These are phyloP conservation scores for Campylomormyrus numenius DNA, from an alignment of 2,113 vertebrate species.

Conservation along the genomic window DNA sequence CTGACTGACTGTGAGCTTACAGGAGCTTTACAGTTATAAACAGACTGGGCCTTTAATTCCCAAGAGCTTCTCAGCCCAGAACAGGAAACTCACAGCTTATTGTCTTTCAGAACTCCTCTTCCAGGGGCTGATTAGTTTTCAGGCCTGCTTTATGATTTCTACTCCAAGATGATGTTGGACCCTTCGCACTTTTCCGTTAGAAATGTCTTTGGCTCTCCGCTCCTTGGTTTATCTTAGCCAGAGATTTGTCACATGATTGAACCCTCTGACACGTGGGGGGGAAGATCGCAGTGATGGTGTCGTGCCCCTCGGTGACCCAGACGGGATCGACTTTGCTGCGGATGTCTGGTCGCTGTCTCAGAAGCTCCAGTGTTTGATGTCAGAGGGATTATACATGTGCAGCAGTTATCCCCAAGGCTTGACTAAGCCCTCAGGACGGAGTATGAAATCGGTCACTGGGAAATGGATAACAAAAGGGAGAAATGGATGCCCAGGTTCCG, in stretches of 20 bases:
- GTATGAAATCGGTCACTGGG: not conserved
- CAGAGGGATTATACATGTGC: not conserved
- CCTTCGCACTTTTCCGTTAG: not conserved
- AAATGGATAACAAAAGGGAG: not conserved
- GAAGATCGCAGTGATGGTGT: not conserved
- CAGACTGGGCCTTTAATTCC: not conserved
- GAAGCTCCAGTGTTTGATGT: not conserved
- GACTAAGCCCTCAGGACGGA: not conserved
- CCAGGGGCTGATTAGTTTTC: not conserved
- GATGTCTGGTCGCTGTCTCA: not conserved
- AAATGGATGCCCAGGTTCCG: not conserved
- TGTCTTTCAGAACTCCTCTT: not conserved
- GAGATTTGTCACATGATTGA: not conserved
- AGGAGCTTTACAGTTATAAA: not conserved
- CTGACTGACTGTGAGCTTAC: not conserved
- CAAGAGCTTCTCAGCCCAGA: not conserved
- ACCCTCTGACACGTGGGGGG: not conserved
- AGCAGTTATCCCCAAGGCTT: not conserved
- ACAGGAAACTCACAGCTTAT: not conserved
- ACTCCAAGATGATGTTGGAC: not conserved
- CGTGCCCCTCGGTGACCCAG: not conserved
- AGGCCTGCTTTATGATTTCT: not conserved
- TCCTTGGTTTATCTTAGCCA: not conserved
- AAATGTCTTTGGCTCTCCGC: not conserved
- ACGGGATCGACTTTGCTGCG: not conserved